Evolutionary conservation across 2,113 vertebrate genomes (phyloP).

Genomic region (Gadus macrocephalus): DNA sequence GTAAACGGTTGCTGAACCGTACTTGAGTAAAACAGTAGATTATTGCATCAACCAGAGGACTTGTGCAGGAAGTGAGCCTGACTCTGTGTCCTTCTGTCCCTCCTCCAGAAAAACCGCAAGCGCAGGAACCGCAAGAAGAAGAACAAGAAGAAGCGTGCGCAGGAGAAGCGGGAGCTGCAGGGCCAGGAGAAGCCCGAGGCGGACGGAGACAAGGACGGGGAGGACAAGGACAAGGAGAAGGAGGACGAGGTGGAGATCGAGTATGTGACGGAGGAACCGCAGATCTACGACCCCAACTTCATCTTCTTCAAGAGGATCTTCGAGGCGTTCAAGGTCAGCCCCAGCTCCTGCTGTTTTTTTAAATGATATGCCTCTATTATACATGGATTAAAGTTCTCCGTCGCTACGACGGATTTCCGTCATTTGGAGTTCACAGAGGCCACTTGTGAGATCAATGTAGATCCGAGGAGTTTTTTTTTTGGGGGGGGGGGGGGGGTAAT

Average conservation of each 20-base stretch:
- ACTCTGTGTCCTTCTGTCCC: background rate
- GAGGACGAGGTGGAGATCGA: slow-evolving; percentile 83
- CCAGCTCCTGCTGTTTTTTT: no score
- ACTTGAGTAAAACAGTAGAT: no score
- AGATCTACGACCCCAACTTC: slow-evolving; percentile 88
- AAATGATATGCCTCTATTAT: no score
- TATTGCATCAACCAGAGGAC: no score
- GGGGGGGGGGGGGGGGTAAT: no score
- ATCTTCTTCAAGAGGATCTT: slow-evolving; percentile 94
- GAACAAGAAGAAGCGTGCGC: slow-evolving; percentile 73
- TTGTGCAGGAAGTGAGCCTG: background rate
- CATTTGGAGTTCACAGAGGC: no score
- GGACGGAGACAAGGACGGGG: slow-evolving; percentile 28
- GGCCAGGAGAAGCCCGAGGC: slow-evolving; percentile 36
- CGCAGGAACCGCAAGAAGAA: slow-evolving; percentile 89
- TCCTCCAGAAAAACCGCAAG: slow-evolving; percentile 80
- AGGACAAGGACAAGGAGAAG: slow-evolving; percentile 61
- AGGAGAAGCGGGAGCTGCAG: slow-evolving; percentile 74
- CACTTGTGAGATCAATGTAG: no score
- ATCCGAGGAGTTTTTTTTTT: no score
- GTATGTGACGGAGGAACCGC: slow-evolving; percentile 85
- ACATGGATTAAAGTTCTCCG: no score
- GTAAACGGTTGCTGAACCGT: background rate
- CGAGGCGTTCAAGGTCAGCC: slow-evolving; percentile 85
- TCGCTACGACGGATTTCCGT: no score